Evolutionary conservation across 2,888 invertebrate genomes (phyloP).

Genomic region (Apantesis nais): DNA sequence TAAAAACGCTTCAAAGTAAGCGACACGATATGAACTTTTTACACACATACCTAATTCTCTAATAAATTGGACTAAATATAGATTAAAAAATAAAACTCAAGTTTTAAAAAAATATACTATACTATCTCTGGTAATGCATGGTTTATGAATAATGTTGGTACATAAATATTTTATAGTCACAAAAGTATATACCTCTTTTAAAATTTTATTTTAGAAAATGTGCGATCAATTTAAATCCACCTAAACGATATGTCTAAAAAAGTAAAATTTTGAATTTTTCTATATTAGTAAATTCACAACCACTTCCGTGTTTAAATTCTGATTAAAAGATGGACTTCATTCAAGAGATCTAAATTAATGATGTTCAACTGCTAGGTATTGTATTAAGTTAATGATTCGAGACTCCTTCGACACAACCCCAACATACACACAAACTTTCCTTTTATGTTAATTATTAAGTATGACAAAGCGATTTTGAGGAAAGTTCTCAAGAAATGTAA

Average conservation of each 20-base stretch:
- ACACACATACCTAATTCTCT: background rate
- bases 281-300: background rate
- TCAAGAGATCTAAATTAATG: constrained; percentile 1
- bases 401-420: constrained; percentile 6
- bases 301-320: background rate
- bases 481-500: constrained; percentile 15
- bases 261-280: background rate
- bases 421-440: constrained; percentile 15
- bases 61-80: background rate
- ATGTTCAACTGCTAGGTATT: background rate
- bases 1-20: too few relatives aligned
- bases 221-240: background rate
- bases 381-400: constrained; percentile 8
- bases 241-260: background rate
- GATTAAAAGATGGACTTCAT: background rate
- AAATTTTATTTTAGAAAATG: background rate
- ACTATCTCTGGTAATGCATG: too few relatives aligned
- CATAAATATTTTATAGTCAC: too few relatives aligned
- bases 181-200: too few relatives aligned
- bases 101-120: background rate
- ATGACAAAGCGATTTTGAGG: constrained; percentile 19
- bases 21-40: background rate
- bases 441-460: constrained; percentile 18
- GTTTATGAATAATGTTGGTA: too few relatives aligned
- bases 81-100: background rate